Evolutionary conservation across 2,888 invertebrate genomes (phyloP), one percentile per base, ranked within the genome.

Genomic region (Drosophila pegasa): DNA sequence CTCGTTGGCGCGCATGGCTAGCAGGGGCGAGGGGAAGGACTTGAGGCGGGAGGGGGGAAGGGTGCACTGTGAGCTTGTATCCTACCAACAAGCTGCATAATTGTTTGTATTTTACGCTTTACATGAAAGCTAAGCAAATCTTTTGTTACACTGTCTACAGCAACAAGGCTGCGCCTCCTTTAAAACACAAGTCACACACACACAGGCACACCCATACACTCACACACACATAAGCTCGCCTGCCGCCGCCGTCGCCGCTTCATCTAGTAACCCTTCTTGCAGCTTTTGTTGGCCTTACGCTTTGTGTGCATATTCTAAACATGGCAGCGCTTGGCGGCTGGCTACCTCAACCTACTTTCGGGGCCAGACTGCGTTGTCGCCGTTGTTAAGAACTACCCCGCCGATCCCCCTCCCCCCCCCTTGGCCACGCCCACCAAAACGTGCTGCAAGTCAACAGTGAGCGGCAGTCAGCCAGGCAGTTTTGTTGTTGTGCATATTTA

Each of bases 41-140:
- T 9, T 5, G 25, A 3, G 33, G 45, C 1, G 16, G 6, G 12
- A 0, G 10, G 0, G 22, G 27, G 0, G 8, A 3, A 7, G 37
- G n/a, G 8, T 0, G 18, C 14, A 25, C 25, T 25, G 3, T 3
- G 5, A n/a, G 5, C 12, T 16, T 27, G 40, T 48, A 75, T 62
- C 35, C 72, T 76, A 62, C 72, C 72, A 75, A 59, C 76, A 71
- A 75, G 75, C 88, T 78, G 83, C 86, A 87, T 86, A 86, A 86
- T 86, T 86, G 88, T 86, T 86, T 88, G 87, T 81, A 88, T 86
- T 88, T 86, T 88, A 88, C 86, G 86, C 87, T 88, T 88, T 75
- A 83, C 86, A 87, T 88, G 87, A 88, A 87, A 86, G 86, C 86
- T 86, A 88, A 84, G 86, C 88, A 86, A 88, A 87, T 80, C 88